Base-by-base conservation (phyloP, 2,797 vertebrate genomes). In the Chrosomus eos region DNA sequence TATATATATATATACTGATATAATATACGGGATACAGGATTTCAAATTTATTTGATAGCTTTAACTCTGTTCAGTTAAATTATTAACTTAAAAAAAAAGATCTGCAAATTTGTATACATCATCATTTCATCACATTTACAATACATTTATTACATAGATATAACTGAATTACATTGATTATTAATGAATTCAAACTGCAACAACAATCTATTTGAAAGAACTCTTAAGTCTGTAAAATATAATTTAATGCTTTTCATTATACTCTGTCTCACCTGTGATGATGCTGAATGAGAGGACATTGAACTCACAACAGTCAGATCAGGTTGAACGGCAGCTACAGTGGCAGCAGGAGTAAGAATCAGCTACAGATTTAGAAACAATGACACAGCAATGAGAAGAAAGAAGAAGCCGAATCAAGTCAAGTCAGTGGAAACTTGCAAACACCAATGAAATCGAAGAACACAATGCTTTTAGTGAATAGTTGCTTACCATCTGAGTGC, bases 291-390 rank as follows among this genome's bases (percentile, higher is more conserved):
- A 93, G 96, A 96, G 88, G 96, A 96, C 91, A 96, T 94, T 73
- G 96, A 95, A 68, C 96, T 97, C 90, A 97, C 95, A 92, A 96
- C 94, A 89, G 97, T 97, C 91, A 97, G 95, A 93, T 98, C 97
- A 92, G 97, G 96, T 89, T 96, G 97, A 91, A 97, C 96, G 90
- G 97, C 94, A 92, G 97, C 95, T 93, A 97, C 96, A 88, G 97
- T 96, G 91, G 97, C 96, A 18, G 97, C 96, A 88, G 97, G 97
- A 91, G 97, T 97, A 84, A 98, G 96, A 95, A 98, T 98, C 85
- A 99, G 95, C 97, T 99, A 93, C 21, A 71, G 67, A 40, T 77
- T 60, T n/a, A 58, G 19, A 84, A 26, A 77, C 64, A 68, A 43
- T 53, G 53, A 60, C 19, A 67, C 18, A 14, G 40, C 7, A 21